phyloP scores from a whole-genome alignment of 2,888 invertebrate genomes.

The Mimachlamys varia region DNA sequence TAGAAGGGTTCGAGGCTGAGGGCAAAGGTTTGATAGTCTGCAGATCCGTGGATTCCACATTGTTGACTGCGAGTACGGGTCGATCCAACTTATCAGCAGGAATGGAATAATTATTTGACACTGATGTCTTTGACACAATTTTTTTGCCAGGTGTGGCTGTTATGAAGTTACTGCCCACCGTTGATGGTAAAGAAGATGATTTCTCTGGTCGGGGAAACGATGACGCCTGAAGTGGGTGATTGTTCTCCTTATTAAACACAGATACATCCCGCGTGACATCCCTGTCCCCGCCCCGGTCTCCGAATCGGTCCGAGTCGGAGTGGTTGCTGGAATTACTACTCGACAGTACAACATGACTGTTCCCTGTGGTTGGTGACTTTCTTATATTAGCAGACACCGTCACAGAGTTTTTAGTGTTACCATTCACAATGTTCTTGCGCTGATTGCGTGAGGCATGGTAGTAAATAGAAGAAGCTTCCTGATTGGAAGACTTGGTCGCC shows the following conservation, averaged over 20 bases:
- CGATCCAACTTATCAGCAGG: slow-evolving; percentile 59
- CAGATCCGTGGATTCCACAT: slow-evolving; percentile 73
- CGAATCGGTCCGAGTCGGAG: slow-evolving; percentile 38
- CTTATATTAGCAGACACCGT: not conserved
- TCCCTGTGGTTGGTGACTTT: slow-evolving; percentile 44
- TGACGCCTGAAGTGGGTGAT: slow-evolving; percentile 48
- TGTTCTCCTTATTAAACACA: slow-evolving; percentile 42
- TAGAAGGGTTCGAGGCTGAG: slow-evolving; percentile 47
- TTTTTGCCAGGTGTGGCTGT: slow-evolving; percentile 57
- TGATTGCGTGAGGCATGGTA: slow-evolving; percentile 28
- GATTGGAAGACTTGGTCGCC: slow-evolving; percentile 50
- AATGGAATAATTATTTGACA: slow-evolving; percentile 70
- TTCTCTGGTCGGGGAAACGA: slow-evolving; percentile 59
- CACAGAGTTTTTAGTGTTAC: not conserved
- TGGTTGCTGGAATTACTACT: slow-evolving; percentile 44
- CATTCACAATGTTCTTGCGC: slow-evolving; percentile 38
- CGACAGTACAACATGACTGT: slow-evolving; percentile 43
- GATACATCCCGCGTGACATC: slow-evolving; percentile 35
- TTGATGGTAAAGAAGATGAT: slow-evolving; percentile 58
- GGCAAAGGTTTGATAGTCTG: slow-evolving; percentile 64
- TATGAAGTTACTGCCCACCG: slow-evolving; percentile 49
- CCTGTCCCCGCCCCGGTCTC: slow-evolving; percentile 43
- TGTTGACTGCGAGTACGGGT: slow-evolving; percentile 67
- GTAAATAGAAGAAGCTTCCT: slow-evolving; percentile 22
- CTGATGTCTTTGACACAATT: slow-evolving; percentile 73